Evolutionary conservation across 2,888 invertebrate species (phyloP), one percentile per base, ranked within the genome.

Genomic region (Pyrrhia umbra): DNA sequence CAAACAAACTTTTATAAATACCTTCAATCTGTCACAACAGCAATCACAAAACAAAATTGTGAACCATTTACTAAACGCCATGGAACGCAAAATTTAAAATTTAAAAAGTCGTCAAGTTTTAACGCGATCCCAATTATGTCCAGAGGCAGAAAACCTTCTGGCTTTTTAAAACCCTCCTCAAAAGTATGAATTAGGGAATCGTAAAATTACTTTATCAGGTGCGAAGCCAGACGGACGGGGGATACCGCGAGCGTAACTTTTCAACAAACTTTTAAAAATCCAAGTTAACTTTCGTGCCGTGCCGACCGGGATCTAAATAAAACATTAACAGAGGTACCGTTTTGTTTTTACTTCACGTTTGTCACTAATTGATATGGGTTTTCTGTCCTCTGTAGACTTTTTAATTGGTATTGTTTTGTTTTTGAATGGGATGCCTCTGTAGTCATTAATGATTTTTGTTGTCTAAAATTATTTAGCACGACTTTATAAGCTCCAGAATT

Each of bases 201-300:
- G 90, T 90, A 86, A 91, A 93, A 93, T 93, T 90, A 91, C 92
- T 90, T 94, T 94, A 93, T 92, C 91, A 90, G 92, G 91, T 92
- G 90, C 89, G 88, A 90, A 87, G 83, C 88, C 84, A 88, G 88
- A 88, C 88, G 86, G 85, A 78, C 85, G 84, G 84, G 77, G 87
- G 86, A 85, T 84, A 87, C 88, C 86, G 88, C 87, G 83, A 80
- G 77, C 80, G 85, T 85, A 93, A 93, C 90, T 92, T 93, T 86
- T 74, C 69, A 81, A 81, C 85, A 88, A 94, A 94, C 92, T 94
- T 95, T 93, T 94, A 93, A 94, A 94, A 94, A 94, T 90, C 92
- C 83, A 93, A 93, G 94, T 92, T 91, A 91, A 94, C 93, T 93
- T 92, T 85, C 79, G 77, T 79, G 76, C 84, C 84, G 87, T 79